Conservation (phyloP, 2,797 vertebrate genomes). For the Coendou prehensilis region DNA sequence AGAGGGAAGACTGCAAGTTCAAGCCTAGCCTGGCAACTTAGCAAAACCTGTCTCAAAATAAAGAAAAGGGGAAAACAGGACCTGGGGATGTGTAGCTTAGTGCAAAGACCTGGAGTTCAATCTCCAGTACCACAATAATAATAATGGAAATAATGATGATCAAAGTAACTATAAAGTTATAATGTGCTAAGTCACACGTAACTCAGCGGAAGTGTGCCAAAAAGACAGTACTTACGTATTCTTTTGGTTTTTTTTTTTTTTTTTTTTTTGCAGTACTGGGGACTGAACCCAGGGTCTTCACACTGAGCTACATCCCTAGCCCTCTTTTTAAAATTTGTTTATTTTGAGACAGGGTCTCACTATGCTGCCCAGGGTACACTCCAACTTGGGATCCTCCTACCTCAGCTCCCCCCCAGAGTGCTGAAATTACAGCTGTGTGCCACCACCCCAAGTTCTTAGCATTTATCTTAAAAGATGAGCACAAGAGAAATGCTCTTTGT, state of each 20-base stretch:
- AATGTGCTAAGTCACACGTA: not conserved
- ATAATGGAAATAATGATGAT: not conserved
- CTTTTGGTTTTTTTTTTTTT: not conserved
- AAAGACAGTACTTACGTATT: not conserved
- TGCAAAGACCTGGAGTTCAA: not conserved
- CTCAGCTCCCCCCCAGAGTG: not conserved
- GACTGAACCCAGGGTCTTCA: not conserved
- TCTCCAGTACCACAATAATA: not conserved
- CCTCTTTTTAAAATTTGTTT: not conserved
- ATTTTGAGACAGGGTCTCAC: not conserved
- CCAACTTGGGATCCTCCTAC: not conserved
- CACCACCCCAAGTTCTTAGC: not conserved
- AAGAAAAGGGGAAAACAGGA: not conserved
- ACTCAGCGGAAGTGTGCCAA: not conserved
- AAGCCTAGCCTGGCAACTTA: not conserved
- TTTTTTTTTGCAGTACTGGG: not conserved
- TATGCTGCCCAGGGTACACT: not conserved
- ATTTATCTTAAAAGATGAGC: not conserved
- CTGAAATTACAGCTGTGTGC: not conserved
- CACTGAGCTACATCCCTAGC: not conserved
- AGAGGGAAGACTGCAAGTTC: not conserved
- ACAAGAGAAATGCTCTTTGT: slow-evolving; percentile 2
- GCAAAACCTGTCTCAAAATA: not conserved
- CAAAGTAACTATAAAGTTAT: not conserved
- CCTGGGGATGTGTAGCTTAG: not conserved